Conservation (phyloP, 2,888 invertebrate genomes). For the Eristalis arbustorum region DNA sequence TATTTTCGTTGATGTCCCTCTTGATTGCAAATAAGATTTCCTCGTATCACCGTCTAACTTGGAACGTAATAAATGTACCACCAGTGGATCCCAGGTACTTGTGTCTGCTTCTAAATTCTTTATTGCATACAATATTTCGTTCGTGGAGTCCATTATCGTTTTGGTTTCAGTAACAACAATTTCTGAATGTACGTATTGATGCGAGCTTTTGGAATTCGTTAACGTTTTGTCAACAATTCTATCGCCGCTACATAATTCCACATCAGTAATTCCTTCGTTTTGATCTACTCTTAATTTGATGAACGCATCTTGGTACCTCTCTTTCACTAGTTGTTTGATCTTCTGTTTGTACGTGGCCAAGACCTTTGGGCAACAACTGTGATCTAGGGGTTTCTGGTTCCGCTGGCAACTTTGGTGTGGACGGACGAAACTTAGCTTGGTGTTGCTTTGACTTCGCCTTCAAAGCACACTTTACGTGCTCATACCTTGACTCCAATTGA, state of each 20-base stretch:
- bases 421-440: too few species aligned
- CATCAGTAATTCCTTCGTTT: too few species aligned
- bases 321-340: too few species aligned
- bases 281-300: too few species aligned
- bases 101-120: neutral
- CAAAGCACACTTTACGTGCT: too few species aligned
- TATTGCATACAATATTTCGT: neutral
- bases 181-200: slow-evolving; percentile 13
- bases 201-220: slow-evolving; percentile 2
- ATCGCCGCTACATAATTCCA: slow-evolving; percentile 13
- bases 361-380: too few species aligned
- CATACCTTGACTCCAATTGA: too few species aligned
- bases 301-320: too few species aligned
- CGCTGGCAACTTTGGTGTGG: too few species aligned
- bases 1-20: neutral
- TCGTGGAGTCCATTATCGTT: neutral
- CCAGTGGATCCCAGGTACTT: neutral
- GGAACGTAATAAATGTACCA: neutral
- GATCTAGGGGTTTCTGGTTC: too few species aligned
- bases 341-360: too few species aligned
- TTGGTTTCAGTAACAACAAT: slow-evolving; percentile 6
- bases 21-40: neutral
- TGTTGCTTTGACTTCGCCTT: too few species aligned
- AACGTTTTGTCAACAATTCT: neutral
- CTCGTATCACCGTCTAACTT: neutral